Base-by-base conservation (phyloP, 2,113 vertebrate species). In the Chauna torquata region DNA sequence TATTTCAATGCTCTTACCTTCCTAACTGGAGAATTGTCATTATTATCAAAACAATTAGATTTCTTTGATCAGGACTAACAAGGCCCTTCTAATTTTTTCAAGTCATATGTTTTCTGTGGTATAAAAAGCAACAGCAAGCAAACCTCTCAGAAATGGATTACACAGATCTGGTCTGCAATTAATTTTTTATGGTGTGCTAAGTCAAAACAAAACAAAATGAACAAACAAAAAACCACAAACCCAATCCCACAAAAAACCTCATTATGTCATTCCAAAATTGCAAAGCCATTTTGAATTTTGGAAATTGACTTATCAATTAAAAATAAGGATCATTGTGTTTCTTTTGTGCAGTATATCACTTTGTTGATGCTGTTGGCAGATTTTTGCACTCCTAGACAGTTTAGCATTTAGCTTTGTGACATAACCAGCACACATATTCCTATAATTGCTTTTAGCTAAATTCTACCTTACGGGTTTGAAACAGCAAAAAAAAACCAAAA, bases 341-440 rank as follows among this genome's bases (percentile, higher is more conserved):
- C 36, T 88, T 94, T 72, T 45, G 69, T 40, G 84, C 52, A 47
- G 16, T 47, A 30, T 80, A 55, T 55, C 44, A 55, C 61, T 82
- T 89, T 54, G 87, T 79, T 82, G 69, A 82, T 45, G 57, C 65
- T 82, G 69, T 30, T 95, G 93, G 74, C 81, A 94, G 79, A 54
- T 61, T 69, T 72, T 38, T 82, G 40, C 66, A 32, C 30, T 96
- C 90, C 40, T 18, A 72, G 66, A 94, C 47, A 32, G 57, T 49
- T 89, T 85, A 76, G 59, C 34, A 59, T 85, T 94, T 95, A 85
- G 30, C 70, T 82, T 66, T 69, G 49, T 85, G 78, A 69, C 74
- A 65, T 32, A 79, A 82, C 38, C 49, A 82, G 59, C 69, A 71
- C 44, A 54, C 68, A 76, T 25, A 65, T 82, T 45, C 34, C 66